Evolutionary conservation across 2,888 invertebrate species (phyloP).

Genomic region (Sphaeridia pumilis): DNA sequence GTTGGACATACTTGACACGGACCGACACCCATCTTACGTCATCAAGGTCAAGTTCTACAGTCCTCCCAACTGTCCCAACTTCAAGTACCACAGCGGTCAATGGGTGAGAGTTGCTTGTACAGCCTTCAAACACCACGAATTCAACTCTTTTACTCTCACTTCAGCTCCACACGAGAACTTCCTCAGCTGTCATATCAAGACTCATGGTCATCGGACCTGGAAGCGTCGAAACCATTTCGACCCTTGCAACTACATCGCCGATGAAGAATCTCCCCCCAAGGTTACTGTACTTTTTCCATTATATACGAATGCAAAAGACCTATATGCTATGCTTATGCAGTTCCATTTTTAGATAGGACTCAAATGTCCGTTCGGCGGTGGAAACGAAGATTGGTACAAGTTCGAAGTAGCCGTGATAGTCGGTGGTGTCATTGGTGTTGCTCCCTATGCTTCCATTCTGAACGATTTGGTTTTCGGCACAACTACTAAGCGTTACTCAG

Average conservation of each 20-base stretch:
- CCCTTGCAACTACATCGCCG: constrained; percentile 77
- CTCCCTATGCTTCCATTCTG: constrained; percentile 91
- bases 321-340: constrained; percentile 17
- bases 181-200: constrained; percentile 87
- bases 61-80: constrained; percentile 86
- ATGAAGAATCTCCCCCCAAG: constrained; percentile 64
- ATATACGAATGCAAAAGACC: background rate
- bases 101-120: constrained; percentile 89
- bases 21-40: constrained; percentile 83
- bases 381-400: constrained; percentile 97
- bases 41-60: constrained; percentile 90
- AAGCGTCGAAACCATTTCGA: constrained; percentile 88
- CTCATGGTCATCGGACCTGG: constrained; percentile 92
- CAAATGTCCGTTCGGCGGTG: constrained; percentile 93
- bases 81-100: constrained; percentile 87
- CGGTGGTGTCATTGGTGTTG: constrained; percentile 93
- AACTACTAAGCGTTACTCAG: constrained; percentile 87
- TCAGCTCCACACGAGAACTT: constrained; percentile 93
- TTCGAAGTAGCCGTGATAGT: constrained; percentile 97
- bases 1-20: constrained; percentile 83
- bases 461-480: constrained; percentile 94
- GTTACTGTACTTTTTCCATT: constrained; percentile 31
- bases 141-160: constrained; percentile 89
- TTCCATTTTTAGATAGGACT: constrained; percentile 49
- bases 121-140: constrained; percentile 75